Base-by-base conservation (phyloP, 2,113 vertebrate species). In the Myiopsitta monachus region DNA sequence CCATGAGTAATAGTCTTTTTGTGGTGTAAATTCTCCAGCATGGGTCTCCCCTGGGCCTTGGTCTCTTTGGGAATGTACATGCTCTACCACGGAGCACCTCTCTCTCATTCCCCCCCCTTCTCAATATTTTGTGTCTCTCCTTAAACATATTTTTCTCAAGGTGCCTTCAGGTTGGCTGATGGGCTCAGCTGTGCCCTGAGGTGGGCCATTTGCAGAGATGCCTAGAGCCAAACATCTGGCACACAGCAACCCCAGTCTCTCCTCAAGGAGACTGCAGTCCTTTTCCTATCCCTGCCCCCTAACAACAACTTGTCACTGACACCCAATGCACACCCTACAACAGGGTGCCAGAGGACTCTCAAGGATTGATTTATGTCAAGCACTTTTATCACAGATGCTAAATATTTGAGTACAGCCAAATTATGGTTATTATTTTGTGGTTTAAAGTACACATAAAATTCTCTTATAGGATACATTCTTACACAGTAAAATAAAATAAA, bases 211-310 rank as follows among this genome's bases (percentile, higher is more conserved):
- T 79, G 28, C 57, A 64, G 52, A 72, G 14, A 7, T 2, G 1
- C 11, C n/a, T 63, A 22, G 46, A 54, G 12, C 5, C 55, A 52
- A 1, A 18, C 24, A 19, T 51, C 22, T 46, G 33, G 64, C 67
- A 36, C 14, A 28, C 33, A 39, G 19, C 31, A 64, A 9, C 7
- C 7, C 47, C 2, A 3, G 31, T 18, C 11, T 52, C 47, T 57
- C 17, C 7, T 15, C 76, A 21, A 8, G 38, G n/a, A 23, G 33
- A 8, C 14, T 67, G 43, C 39, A 70, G 5, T 14, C 33, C 57
- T 59, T n/a, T n/a, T 59, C 9, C 55, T 59, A 59, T 22, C 22
- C 4, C 9, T 0, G 30, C 0, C 24, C 43, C 18, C 22, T 14
- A 57, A 3, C 27, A 75, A 0, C 17, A 36, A 41, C 43, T 22